Percentiles rank a stretch among this genome's conserved stretches.
phyloP scores from a whole-genome alignment of 2,113 vertebrate genomes.

The Macaca nemestrina region DNA sequence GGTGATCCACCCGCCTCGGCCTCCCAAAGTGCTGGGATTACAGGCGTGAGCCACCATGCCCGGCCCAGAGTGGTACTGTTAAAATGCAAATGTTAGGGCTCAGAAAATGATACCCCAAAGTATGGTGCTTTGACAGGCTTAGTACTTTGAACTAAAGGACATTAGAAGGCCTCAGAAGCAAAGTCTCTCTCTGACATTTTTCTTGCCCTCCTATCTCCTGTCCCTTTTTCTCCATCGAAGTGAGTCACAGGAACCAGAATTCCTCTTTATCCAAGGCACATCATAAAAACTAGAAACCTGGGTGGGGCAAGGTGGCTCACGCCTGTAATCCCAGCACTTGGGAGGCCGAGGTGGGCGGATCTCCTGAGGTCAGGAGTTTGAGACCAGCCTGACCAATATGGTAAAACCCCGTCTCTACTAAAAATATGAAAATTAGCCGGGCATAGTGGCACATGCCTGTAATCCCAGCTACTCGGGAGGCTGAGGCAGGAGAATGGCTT shows the following conservation, averaged over 20 bases:
- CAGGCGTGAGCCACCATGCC: no score
- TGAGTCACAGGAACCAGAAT: background rate
- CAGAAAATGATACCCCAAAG: background rate
- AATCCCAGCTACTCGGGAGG: no score
- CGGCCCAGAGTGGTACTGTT: background rate
- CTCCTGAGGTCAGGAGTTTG: no score
- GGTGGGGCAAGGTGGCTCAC: rapidly evolving
- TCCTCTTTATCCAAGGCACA: background rate
- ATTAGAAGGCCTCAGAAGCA: background rate
- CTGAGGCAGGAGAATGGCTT: no score
- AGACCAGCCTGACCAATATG: no score
- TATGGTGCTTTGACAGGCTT: background rate
- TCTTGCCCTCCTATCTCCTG: background rate
- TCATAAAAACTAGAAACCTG: background rate
- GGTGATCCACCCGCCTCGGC: no score
- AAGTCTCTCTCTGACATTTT: background rate
- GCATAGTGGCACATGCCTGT: no score
- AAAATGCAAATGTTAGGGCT: background rate
- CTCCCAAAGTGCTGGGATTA: no score
- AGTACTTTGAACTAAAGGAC: background rate
- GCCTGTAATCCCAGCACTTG: no score
- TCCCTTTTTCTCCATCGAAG: background rate
- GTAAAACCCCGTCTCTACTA: no score
- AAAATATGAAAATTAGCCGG: no score
- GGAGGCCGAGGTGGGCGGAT: no score